Conservation (phyloP, 2,888 invertebrate genomes). For the Macrophya annulata region DNA sequence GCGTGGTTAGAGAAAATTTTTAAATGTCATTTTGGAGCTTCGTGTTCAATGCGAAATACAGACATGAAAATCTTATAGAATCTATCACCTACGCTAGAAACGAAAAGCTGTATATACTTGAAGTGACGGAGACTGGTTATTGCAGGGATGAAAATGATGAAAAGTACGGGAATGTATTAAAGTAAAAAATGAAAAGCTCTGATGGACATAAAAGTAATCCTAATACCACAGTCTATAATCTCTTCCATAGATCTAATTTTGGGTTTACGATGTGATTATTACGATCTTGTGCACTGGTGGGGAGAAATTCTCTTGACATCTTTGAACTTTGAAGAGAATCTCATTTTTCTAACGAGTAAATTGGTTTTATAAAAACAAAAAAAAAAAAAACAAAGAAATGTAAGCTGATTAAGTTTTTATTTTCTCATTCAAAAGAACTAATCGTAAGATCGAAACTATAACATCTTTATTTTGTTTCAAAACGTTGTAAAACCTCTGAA, state of each 20-base stretch:
- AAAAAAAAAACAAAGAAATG: not conserved
- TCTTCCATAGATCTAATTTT: not conserved
- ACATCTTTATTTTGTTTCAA: not conserved
- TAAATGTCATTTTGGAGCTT: not conserved
- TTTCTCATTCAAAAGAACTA: not conserved
- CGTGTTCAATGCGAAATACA: not conserved
- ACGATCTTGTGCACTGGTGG: not conserved
- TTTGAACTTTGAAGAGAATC: not conserved
- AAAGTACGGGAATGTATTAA: not conserved
- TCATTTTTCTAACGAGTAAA: not conserved
- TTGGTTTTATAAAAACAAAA: not conserved
- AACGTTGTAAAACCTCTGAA: too few relatives aligned
- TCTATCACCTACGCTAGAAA: not conserved
- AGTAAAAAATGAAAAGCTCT: not conserved
- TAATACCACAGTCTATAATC: not conserved
- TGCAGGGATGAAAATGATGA: not conserved
- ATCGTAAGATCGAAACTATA: not conserved
- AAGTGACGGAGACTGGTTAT: not conserved
- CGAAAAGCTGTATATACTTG: not conserved
- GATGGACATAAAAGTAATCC: not conserved
- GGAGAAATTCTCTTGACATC: not conserved
- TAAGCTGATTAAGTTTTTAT: not conserved
- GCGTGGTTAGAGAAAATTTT: not conserved
- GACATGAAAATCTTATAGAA: not conserved
- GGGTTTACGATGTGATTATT: slow-evolving; percentile 2